phyloP scores from a whole-genome alignment of 2,113 vertebrate genomes.

The Clarias macrocephalus region DNA sequence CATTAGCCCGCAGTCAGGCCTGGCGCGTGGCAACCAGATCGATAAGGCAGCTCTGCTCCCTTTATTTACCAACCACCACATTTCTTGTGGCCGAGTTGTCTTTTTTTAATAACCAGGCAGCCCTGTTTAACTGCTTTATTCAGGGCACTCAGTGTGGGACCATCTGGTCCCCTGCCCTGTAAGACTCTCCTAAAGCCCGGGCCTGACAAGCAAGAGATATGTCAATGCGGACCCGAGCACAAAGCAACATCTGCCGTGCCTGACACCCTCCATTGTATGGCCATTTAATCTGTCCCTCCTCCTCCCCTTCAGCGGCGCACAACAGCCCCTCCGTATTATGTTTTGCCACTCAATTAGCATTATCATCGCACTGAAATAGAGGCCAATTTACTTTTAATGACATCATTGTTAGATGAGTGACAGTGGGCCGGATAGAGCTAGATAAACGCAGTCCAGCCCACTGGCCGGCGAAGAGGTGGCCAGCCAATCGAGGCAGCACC shows the following conservation, averaged over 20 bases:
- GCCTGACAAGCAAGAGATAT: constrained; percentile 94
- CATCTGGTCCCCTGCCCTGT: constrained; percentile 89
- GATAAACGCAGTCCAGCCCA: constrained; percentile 79
- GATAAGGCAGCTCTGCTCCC: constrained; percentile 70
- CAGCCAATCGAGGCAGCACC: constrained; percentile 79
- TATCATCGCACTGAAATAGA: constrained; percentile 99
- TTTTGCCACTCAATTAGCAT: constrained; percentile 99
- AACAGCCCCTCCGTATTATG: constrained; percentile 98
- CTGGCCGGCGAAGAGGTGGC: constrained; percentile 73
- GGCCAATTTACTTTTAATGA: constrained; percentile 99
- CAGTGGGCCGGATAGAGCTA: constrained; percentile 78
- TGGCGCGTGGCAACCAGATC: constrained; percentile 71
- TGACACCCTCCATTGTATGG: constrained; percentile 93
- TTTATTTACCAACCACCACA: constrained; percentile 83
- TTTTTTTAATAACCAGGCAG: constrained; percentile 68
- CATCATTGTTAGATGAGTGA: constrained; percentile 98
- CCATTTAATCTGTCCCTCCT: constrained; percentile 96
- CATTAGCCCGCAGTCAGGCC: constrained; percentile 66
- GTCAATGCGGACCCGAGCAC: constrained; percentile 92
- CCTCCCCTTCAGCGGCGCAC: constrained; percentile 90
- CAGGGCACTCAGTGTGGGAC: constrained; percentile 76
- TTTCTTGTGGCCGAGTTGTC: constrained; percentile 77
- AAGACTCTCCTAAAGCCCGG: constrained; percentile 85
- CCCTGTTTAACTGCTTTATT: constrained; percentile 85
- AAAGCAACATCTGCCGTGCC: constrained; percentile 98